Evolutionary conservation across 2,113 vertebrate genomes (phyloP), one percentile per base, ranked within the genome.

Genomic region (Seriola dumerili): DNA sequence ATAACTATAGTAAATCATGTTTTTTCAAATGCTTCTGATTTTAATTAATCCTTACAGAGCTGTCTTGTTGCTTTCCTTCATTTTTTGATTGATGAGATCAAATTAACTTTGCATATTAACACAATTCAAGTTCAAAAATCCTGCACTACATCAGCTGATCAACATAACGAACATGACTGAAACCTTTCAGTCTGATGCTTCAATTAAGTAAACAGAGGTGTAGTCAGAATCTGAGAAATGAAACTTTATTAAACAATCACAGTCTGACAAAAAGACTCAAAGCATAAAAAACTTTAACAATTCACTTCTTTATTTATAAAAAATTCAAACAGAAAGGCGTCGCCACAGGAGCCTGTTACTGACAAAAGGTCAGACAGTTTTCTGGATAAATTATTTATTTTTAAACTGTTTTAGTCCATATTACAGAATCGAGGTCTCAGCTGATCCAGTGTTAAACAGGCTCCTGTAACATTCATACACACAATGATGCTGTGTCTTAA

Each of bases 161-260:
- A 36, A 36, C 34, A 36, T 36, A 36, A 36, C 34, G 34, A 36
- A 25, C 25, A 25, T 25, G 25, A 25, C 25, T 25, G 25, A 25
- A 25, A 25, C 25, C 25, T 25, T 25, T 25, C 25, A 25, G 25
- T 25, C 25, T 25, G 25, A 25, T 25, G 25, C 2, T 25, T 25
- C 25, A 25, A 1, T 25, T 25, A 25, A 25, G 34, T 36, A 36
- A 62, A 73, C 7, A 62, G 4, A 69, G 11, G 2, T 52, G 48
- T 4, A 1, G 55, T 38, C 12, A 6, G 29, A 50, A 61, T 16
- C 46, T 10, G 42, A 73, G 16, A 82, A 63, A 70, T 17, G 1
- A 72, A 88, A 74, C 61, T 84, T 88, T 85, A 85, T 84, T 86
- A 25, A 81, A 81, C 57, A 71, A 44, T 52, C 44, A 63, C 21